Evolutionary conservation across 1,140 invertebrate genomes (phyloP), one percentile per base, ranked within the genome.

Genomic region (Bathynomus jamesi): DNA sequence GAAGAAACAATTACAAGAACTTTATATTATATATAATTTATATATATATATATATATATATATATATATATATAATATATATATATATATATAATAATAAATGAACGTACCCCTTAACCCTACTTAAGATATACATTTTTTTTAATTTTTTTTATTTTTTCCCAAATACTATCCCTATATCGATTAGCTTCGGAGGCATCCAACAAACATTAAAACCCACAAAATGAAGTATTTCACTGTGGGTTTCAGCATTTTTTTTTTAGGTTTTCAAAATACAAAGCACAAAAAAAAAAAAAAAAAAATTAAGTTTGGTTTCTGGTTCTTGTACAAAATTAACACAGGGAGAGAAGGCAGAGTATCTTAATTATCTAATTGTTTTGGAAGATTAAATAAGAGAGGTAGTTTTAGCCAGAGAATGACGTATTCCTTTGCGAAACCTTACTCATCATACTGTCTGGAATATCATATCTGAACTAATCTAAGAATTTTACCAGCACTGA

Each of bases 241-340:
- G n/a, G n/a, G n/a, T n/a, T n/a, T n/a, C n/a, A n/a, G n/a, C n/a
- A n/a, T n/a, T n/a, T n/a, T n/a, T n/a, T n/a, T n/a, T n/a, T n/a
- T n/a, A n/a, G n/a, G 30, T 31, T 31, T 25, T 70, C 17, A 25
- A 25, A 27, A 65, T 31, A 28, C 40, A 65, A 71, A 71, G 60
- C 69, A 71, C 65, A 65, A 65, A 71, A 40, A 65, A 71, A n/a
- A n/a, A n/a, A n/a, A n/a, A n/a, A n/a, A 65, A 71, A 71, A 62
- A 62, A 71, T 64, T 65, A 72, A 72, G 67, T 72, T 67, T 69
- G 61, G 65, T 65, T 67, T 73, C 62, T 66, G 72, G 67, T 73
- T 69, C 62, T 73, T 73, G 72, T 73, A 73, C 72, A 73, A 61
- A 70, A 67, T 69, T 72, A 73, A 73, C 72, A 73, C 72, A 73